Conservation (phyloP, 2,888 invertebrate species). For the Creontiades dilutus region DNA sequence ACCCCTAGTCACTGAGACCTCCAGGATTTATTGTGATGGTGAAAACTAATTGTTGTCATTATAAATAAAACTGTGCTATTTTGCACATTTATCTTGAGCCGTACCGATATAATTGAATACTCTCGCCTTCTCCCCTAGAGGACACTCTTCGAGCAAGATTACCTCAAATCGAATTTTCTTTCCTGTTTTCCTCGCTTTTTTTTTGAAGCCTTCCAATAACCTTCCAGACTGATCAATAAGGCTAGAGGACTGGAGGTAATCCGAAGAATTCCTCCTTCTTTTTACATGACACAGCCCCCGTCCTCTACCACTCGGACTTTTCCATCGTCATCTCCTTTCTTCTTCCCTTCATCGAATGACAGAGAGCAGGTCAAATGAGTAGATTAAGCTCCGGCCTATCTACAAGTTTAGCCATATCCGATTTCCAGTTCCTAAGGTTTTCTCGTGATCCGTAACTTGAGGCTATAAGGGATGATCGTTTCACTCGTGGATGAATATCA, state of each 20-base stretch:
- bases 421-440: slow-evolving; percentile 11
- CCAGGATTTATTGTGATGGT: no score
- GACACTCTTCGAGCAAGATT: neutral
- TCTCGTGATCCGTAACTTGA: slow-evolving; percentile 49
- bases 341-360: slow-evolving; percentile 9
- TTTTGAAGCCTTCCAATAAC: slow-evolving; percentile 47
- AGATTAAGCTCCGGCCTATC: neutral
- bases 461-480: slow-evolving; percentile 3
- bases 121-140: neutral
- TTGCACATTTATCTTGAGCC: no score
- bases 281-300: slow-evolving; percentile 51
- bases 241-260: slow-evolving; percentile 45
- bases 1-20: no score
- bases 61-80: no score
- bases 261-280: slow-evolving; percentile 53
- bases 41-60: no score
- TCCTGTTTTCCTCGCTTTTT: neutral
- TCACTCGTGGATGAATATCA: neutral
- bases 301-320: slow-evolving; percentile 19
- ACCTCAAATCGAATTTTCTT: slow-evolving; percentile 1
- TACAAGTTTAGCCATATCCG: neutral
- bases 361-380: slow-evolving; percentile 9
- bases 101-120: no score
- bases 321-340: slow-evolving; percentile 13
- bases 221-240: slow-evolving; percentile 44